Base-by-base conservation (phyloP, 1,140 invertebrate genomes). In the Drosophila bipectinata region DNA sequence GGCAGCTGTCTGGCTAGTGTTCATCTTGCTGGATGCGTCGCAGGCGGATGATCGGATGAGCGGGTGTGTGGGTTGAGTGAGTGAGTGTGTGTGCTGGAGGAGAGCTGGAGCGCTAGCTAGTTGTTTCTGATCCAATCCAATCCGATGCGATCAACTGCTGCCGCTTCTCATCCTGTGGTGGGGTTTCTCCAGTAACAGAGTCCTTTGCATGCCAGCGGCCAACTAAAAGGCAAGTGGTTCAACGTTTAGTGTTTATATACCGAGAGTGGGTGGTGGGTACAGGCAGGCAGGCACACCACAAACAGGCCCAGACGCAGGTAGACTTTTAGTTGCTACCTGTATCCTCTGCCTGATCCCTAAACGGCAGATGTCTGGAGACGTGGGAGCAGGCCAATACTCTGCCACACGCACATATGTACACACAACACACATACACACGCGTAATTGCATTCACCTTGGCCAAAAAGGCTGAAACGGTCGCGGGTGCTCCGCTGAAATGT, bases 401-500 rank as follows among this genome's bases (percentile, higher is more conserved):
- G 45, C 30, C 32, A 61, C 64, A 55, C 60, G 44, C 60, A 21
- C 68, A 44, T 39, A 55, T 53, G 37, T 28, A 6, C 34, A 45
- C 34, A 45, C 41, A 30, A 8, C 34, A 30, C 24, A 47, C 37
- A 45, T 51, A 45, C 52, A 55, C 57, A 76, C 63, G 67, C 52
- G 67, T 56, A 55, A 77, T 37, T 77, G 74, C 73, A 87, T 62
- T 85, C 83, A 85, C 82, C 82, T 85, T 83, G 72, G 68, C 73
- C 66, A 77, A 54, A 61, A 24, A 55, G 18, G 37, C 41, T 44
- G 41, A 58, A 58, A 37, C 57, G 28, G 49, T 18, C 15, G 39
- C 49, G 76, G 83, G 82, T 79, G 82, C 82, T 85, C 82, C 79
- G 83, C 74, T 87, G 69, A 62, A 68, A 79, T 84, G 63, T 84